A percentile compares a stretch with the other conserved stretches of the same genome.
Conservation (phyloP, 2,888 invertebrate species). For the Salticus scenicus region DNA sequence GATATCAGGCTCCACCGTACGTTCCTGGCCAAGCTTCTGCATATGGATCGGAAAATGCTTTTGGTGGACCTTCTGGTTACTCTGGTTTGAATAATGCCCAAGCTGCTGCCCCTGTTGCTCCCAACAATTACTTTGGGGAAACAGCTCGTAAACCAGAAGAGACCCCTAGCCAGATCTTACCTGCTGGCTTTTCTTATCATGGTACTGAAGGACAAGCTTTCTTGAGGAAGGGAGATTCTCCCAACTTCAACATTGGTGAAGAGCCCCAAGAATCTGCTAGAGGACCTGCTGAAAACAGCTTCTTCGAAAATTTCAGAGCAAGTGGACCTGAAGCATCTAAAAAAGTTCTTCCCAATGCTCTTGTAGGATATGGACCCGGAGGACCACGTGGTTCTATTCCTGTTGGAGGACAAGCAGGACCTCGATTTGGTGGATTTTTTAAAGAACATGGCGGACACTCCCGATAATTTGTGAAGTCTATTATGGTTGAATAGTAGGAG, state of each 20-base stretch:
- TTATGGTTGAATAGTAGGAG: not conserved
- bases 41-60: not conserved
- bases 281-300: constrained; percentile 47
- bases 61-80: not conserved
- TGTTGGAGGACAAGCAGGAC: constrained; percentile 45
- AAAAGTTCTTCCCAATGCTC: constrained; percentile 35
- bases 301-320: constrained; percentile 19
- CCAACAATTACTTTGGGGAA: not conserved
- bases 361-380: constrained; percentile 35
- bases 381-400: constrained; percentile 31
- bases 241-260: constrained; percentile 34
- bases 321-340: constrained; percentile 13
- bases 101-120: not conserved
- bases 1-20: not conserved
- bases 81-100: constrained; percentile 4
- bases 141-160: constrained; percentile 29
- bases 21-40: not conserved
- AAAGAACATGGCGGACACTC: constrained; percentile 52
- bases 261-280: not conserved
- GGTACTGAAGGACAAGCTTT: constrained; percentile 61
- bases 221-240: constrained; percentile 30
- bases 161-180: constrained; percentile 7
- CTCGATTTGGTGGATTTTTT: constrained; percentile 23
- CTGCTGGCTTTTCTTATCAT: constrained; percentile 59
- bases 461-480: not conserved